phyloP scores from a whole-genome alignment of 2,888 invertebrate species.

The Drosophila neutralis region DNA sequence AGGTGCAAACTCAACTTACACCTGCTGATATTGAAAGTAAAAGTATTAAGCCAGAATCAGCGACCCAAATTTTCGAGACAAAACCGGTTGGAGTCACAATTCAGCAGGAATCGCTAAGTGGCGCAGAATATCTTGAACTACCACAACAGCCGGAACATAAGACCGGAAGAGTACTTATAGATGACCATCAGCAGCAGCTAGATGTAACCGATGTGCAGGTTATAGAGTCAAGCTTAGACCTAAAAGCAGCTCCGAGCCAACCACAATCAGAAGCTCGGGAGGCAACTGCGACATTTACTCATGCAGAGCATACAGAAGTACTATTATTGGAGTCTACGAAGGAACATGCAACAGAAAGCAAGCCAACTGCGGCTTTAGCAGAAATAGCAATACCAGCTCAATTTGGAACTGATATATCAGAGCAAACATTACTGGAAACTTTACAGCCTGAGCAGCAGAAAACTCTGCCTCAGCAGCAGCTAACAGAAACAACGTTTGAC shows the following conservation, averaged over 20 bases:
- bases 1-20: conserved; percentile 85
- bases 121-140: conserved; percentile 36
- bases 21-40: conserved; percentile 76
- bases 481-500: conserved; percentile 48
- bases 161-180: conserved; percentile 27
- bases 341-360: conserved; percentile 35
- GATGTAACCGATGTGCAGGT: conserved; percentile 71
- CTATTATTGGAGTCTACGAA: conserved; percentile 63
- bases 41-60: conserved; percentile 73
- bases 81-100: conserved; percentile 70
- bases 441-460: conserved; percentile 35
- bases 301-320: conserved; percentile 63
- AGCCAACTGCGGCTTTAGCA: conserved; percentile 56
- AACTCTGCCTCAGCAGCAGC: conserved; percentile 55
- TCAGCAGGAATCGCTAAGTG: conserved; percentile 67
- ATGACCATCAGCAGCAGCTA: conserved; percentile 58
- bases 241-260: conserved; percentile 32
- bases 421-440: conserved; percentile 71
- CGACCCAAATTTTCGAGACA: conserved; percentile 83
- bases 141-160: conserved; percentile 44
- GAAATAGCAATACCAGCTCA: conserved; percentile 55
- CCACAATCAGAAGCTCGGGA: conserved; percentile 27
- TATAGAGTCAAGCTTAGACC: conserved; percentile 56
- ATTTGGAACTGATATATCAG: conserved; percentile 48
- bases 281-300: conserved; percentile 50